Percentiles rank a stretch among this genome's conserved stretches.
Conservation (phyloP, 2,113 vertebrate genomes). For the Cnemophilus loriae region DNA sequence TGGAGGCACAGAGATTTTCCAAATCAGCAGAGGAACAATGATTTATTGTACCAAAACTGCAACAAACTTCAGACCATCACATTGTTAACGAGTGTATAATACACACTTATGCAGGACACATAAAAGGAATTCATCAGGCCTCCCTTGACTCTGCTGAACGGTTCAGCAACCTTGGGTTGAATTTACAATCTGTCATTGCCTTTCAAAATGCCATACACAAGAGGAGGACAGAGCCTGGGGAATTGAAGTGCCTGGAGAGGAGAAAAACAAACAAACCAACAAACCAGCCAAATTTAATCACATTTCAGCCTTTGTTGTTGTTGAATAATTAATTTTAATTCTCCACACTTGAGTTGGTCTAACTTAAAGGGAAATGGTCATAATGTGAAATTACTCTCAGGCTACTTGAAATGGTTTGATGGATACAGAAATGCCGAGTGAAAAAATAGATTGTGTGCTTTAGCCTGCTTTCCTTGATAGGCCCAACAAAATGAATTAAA, state of each 20-base stretch:
- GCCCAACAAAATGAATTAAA: neutral
- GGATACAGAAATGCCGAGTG: neutral
- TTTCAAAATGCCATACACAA: conserved; percentile 14
- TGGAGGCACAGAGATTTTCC: neutral
- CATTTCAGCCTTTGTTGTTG: neutral
- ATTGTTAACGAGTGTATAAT: conserved; percentile 17
- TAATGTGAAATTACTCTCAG: neutral
- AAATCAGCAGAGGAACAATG: neutral
- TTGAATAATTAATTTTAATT: conserved; percentile 9
- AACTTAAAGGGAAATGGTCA: neutral
- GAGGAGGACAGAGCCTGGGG: neutral
- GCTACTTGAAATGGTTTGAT: neutral
- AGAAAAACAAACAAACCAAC: neutral
- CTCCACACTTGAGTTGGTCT: neutral
- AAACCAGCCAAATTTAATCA: neutral
- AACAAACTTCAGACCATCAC: conserved; percentile 18
- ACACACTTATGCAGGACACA: neutral
- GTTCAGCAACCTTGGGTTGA: conserved; percentile 32
- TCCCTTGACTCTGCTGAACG: conserved; percentile 25
- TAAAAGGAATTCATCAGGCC: conserved; percentile 38
- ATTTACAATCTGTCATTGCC: conserved; percentile 42
- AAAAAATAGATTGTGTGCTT: neutral
- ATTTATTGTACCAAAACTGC: neutral
- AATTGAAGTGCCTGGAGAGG: neutral
- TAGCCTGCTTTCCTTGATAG: neutral